phyloP scores from a whole-genome alignment of 1,140 invertebrate genomes.

The Acromyrmex echinatior region DNA sequence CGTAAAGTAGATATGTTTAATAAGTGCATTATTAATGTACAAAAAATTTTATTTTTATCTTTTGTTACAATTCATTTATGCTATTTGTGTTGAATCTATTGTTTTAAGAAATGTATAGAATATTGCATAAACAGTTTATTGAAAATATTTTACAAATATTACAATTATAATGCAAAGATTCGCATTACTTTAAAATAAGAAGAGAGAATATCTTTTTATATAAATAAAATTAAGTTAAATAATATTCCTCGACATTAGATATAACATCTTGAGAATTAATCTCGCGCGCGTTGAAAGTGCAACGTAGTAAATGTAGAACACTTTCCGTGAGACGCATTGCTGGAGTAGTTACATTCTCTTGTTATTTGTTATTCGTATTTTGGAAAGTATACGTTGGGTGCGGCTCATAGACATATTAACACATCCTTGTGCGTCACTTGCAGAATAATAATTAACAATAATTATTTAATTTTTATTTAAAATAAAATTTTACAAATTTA shows the following conservation, averaged over 20 bases:
- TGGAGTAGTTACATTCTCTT: conserved; percentile 43
- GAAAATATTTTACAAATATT: conserved; percentile 14
- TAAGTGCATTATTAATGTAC: not conserved
- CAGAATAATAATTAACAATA: not conserved
- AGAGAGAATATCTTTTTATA: not conserved
- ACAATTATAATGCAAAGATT: not conserved
- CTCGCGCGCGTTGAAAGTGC: not conserved
- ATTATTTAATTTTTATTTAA: conserved; percentile 8
- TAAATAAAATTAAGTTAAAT: not conserved
- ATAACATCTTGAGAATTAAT: conserved; percentile 13
- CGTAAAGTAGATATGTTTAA: not conserved
- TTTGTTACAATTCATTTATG: not conserved
- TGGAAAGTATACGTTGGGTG: conserved; percentile 68
- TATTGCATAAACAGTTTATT: conserved; percentile 4
- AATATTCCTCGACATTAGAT: not conserved
- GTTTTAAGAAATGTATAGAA: too few relatives aligned
- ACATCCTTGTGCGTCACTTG: not conserved
- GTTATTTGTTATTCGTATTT: conserved; percentile 74
- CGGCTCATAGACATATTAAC: conserved; percentile 26
- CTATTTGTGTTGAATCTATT: not conserved
- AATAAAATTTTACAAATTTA: not conserved
- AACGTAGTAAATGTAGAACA: conserved; percentile 58
- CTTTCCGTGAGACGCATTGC: conserved; percentile 30
- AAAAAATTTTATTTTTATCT: not conserved
- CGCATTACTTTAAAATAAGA: not conserved